Percentiles rank a stretch among this genome's conserved stretches.
Conservation (phyloP, 2,113 vertebrate species). For the Baryphthengus martii region DNA sequence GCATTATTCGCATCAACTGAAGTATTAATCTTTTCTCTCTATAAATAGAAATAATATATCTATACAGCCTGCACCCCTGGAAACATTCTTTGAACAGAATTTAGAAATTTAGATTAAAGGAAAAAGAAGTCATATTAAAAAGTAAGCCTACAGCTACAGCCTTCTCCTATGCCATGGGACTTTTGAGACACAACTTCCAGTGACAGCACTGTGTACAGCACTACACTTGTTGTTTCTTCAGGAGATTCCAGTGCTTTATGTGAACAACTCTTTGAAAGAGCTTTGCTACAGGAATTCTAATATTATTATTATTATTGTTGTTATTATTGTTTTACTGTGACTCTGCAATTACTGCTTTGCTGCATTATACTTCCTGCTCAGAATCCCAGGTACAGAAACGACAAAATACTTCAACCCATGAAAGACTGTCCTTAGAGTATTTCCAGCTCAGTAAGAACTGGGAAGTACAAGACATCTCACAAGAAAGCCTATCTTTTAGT, state of each 20-base stretch:
- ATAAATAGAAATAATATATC: neutral
- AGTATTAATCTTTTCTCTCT: neutral
- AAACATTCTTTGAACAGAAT: neutral
- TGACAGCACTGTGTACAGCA: neutral
- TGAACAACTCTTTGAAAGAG: neutral
- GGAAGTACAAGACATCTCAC: neutral
- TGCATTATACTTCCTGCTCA: neutral
- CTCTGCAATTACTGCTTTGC: neutral
- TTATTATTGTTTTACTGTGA: neutral
- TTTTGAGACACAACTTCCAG: neutral
- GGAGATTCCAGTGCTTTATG: neutral
- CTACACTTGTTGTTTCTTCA: neutral
- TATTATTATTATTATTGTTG: neutral
- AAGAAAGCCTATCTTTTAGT: constrained; percentile 17
- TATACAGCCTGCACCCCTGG: neutral
- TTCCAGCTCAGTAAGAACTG: constrained; percentile 14
- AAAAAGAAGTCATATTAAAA: neutral
- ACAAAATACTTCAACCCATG: neutral
- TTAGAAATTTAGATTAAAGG: constrained; percentile 11
- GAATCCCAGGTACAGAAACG: neutral
- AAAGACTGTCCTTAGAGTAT: constrained; percentile 16
- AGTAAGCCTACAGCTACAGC: neutral
- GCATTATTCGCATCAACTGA: neutral
- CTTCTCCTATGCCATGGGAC: neutral
- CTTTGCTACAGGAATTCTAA: neutral